phyloP scores from a whole-genome alignment of 2,888 invertebrate species.

The Dicyrtoma fusca region DNA sequence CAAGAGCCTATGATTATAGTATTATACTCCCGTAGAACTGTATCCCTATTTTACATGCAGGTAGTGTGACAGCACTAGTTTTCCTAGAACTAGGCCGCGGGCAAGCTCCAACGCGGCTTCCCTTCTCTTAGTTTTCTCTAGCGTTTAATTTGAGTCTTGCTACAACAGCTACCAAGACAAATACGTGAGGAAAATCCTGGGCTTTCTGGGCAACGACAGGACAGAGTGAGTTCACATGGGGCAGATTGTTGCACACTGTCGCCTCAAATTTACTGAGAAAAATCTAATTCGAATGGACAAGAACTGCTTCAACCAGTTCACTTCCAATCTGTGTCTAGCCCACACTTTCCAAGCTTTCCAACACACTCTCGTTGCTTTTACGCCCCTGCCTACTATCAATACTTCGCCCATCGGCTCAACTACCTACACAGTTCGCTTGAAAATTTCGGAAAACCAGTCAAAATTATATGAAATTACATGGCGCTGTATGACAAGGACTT shows the following conservation, averaged over 20 bases:
- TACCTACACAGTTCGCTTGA: not conserved
- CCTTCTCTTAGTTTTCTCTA: not conserved
- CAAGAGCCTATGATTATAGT: constrained; percentile 13
- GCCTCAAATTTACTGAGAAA: constrained; percentile 21
- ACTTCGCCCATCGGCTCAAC: not conserved
- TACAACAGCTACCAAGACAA: not conserved
- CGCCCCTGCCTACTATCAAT: not conserved
- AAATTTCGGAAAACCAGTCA: no score
- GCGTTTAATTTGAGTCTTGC: not conserved
- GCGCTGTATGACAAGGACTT: constrained; percentile 16
- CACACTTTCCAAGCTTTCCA: constrained; percentile 3
- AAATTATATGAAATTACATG: not conserved
- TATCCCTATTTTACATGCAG: not conserved
- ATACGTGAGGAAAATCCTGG: constrained; percentile 1
- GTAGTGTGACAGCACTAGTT: not conserved
- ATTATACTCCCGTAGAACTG: not conserved
- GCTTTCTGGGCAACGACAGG: not conserved
- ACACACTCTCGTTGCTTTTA: no score
- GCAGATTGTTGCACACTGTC: constrained; percentile 31
- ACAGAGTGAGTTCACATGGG: constrained; percentile 1
- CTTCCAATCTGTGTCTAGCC: constrained; percentile 25
- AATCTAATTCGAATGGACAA: constrained; percentile 17
- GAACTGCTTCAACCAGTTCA: constrained; percentile 19
- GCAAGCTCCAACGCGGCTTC: not conserved
- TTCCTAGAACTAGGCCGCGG: not conserved